Evolutionary conservation across 2,797 vertebrate species (phyloP), one percentile per base, ranked within the genome.

Genomic region (Neosilurus hyrtlii): DNA sequence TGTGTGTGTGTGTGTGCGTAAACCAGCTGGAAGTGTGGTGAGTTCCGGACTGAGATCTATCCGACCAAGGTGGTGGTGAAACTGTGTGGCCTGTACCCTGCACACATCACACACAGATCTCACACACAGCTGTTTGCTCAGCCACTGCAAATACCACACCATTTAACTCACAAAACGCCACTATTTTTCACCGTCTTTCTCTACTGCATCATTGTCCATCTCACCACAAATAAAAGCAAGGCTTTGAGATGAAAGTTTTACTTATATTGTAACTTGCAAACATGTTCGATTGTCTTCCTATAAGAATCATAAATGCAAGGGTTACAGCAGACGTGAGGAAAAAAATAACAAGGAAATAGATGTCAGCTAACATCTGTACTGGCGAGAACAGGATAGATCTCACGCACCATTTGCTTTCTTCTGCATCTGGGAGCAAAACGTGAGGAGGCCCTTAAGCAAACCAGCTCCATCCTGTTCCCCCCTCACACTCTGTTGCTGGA

Each of bases 11-110:
- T 85, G 71, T 89, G 89, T 88, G 37, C 89, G 88, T 86, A 82
- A 84, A 84, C 86, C 91, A 92, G 91, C 93, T 92, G 89, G 87
- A 80, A 86, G 81, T 89, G 90, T 59, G 88, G 90, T 81, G 71
- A 35, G 88, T 89, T 89, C 87, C 74, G 86, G 87, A 90, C 85
- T 85, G 62, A 80, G 85, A 86, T 85, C 89, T 85, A 83, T 77
- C 56, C 52, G 18, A 81, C 62, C 30, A 30, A 80, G 77, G 74
- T 70, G 65, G 83, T 84, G 84, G 78, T 86, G 86, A 88, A 83
- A 79, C 83, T 43, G 65, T 79, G 63, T 67, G 84, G 83, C 77
- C 82, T 72, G 37, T 77, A 86, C 86, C 73, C 83, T 77, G 77
- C 83, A 87, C 86, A 85, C 83, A 84, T 83, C 77, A 76, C 75